A percentile compares a stretch with the other conserved stretches of the same genome.
These are phyloP conservation scores for Pammene aurita DNA, from an alignment of 2,888 invertebrate genomes.

Conservation along the genomic window DNA sequence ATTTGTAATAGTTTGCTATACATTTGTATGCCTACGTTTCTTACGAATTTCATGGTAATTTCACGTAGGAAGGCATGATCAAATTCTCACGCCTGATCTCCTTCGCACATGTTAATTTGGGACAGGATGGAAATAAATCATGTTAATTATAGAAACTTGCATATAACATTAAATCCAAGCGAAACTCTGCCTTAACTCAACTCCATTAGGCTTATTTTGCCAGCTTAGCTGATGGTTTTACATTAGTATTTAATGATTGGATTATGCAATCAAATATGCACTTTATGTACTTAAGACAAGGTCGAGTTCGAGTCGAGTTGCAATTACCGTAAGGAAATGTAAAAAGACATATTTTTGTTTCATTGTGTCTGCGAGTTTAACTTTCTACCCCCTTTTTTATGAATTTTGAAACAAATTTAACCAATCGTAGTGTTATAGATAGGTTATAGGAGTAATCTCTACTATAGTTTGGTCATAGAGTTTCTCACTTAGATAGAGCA, in stretches of 20 bases:
- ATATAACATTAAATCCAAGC: not conserved
- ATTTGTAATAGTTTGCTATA: no score
- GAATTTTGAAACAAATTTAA: no score
- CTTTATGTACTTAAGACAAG: not conserved
- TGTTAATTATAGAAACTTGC: constrained; percentile 28
- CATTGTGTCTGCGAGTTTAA: no score
- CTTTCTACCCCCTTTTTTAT: no score
- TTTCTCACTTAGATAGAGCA: no score
- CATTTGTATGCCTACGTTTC: no score
- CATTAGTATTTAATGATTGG: not conserved
- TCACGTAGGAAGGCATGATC: constrained; percentile 3
- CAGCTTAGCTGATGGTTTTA: not conserved
- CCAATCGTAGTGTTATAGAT: no score
- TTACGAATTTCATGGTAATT: not conserved
- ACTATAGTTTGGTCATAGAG: no score
- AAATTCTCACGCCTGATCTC: constrained; percentile 5
- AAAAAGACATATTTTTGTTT: no score
- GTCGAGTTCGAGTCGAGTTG: not conserved
- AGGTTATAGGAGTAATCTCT: no score
- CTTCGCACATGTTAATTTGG: constrained; percentile 23
- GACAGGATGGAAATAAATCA: constrained; percentile 29
- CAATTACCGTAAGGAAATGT: no score
- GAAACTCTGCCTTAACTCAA: not conserved
- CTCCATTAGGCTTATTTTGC: not conserved
- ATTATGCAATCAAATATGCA: not conserved